Evolutionary conservation across 2,113 vertebrate genomes (phyloP).

Genomic region (Labrus mixtus): DNA sequence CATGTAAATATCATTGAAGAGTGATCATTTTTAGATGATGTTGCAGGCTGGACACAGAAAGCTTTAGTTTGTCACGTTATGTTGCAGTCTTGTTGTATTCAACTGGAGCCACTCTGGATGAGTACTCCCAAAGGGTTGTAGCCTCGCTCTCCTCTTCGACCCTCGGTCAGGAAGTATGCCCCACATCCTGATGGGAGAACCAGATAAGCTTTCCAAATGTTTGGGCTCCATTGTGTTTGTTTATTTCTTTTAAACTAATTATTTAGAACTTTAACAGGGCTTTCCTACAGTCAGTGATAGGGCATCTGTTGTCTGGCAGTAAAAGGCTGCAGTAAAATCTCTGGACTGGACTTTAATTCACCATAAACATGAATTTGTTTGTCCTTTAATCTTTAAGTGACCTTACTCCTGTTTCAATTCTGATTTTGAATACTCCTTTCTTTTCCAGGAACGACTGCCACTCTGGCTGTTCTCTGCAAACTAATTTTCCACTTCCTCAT

Average conservation of each 20-base stretch:
- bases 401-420: not conserved
- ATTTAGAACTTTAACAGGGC: slow-evolving; percentile 41
- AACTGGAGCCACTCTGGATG: slow-evolving; percentile 15
- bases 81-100: slow-evolving; percentile 27
- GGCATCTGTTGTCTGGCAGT: not conserved
- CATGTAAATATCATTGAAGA: slow-evolving; percentile 4
- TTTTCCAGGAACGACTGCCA: not conserved
- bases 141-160: slow-evolving; percentile 47
- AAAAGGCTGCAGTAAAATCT: not conserved
- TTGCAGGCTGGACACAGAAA: not conserved
- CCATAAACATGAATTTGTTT: not conserved
- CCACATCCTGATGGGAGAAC: slow-evolving; percentile 65
- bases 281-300: slow-evolving; percentile 32
- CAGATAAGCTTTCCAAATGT: slow-evolving; percentile 70
- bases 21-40: not conserved
- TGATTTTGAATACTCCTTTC: not conserved
- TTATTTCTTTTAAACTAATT: slow-evolving; percentile 64
- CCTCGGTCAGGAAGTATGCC: slow-evolving; percentile 72
- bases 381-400: not conserved
- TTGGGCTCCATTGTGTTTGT: slow-evolving; percentile 64
- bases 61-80: not conserved
- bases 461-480: not conserved
- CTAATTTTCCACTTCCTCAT: not conserved
- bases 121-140: slow-evolving; percentile 47
- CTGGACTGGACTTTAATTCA: slow-evolving; percentile 4